A percentile compares a stretch with the other conserved stretches of the same genome.
Evolutionary conservation across 1,140 invertebrate genomes (phyloP).

Genomic region (Lepidurus packardi): DNA sequence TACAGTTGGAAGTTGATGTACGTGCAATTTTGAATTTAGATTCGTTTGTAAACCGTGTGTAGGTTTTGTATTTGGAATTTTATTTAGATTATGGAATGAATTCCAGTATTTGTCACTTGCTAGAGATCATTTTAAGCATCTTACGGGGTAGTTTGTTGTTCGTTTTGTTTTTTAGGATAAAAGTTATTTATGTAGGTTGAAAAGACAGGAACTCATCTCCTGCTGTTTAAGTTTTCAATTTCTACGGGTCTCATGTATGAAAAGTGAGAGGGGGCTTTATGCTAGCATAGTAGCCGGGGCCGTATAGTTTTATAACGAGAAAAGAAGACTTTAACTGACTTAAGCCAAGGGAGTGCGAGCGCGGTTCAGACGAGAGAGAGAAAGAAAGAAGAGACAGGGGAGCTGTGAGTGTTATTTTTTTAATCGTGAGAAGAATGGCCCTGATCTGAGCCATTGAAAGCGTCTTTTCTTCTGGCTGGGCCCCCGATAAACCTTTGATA

Average conservation of each 20-base stretch:
- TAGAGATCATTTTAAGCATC: no score
- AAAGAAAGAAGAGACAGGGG: constrained; percentile 21
- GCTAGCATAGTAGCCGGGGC: not conserved
- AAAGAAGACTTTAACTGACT: constrained; percentile 22
- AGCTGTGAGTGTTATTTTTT: constrained; percentile 19
- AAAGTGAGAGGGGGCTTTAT: not conserved
- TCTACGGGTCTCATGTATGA: not conserved
- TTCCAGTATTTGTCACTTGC: no score
- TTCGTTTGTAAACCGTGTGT: no score
- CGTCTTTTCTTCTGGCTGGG: constrained; percentile 20
- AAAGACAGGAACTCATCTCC: not conserved
- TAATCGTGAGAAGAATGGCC: constrained; percentile 18
- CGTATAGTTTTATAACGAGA: not conserved
- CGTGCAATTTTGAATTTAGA: no score
- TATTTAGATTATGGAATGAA: no score
- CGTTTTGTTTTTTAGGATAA: not conserved
- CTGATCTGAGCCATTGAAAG: constrained; percentile 21
- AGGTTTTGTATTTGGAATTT: no score
- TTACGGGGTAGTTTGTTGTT: not conserved
- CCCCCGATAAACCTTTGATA: constrained; percentile 18
- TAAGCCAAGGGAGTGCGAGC: not conserved
- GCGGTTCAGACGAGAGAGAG: not conserved
- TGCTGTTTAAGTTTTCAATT: not conserved
- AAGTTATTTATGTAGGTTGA: not conserved
- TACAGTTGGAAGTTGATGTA: no score